These are phyloP conservation scores for Leucania comma DNA, from an alignment of 2,888 invertebrate species.

Conservation along the genomic window DNA sequence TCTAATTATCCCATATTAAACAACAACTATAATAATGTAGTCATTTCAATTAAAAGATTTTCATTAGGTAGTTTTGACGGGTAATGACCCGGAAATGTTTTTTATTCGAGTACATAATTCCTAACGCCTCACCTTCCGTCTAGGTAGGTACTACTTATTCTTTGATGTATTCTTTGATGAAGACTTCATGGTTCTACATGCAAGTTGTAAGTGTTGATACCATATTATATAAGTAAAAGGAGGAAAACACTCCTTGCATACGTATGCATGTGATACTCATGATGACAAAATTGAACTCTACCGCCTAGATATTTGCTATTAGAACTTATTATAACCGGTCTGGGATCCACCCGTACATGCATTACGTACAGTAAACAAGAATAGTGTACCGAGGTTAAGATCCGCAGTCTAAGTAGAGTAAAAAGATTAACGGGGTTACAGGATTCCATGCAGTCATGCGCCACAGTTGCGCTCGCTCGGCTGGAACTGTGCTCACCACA, in stretches of 20 bases:
- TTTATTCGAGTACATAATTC: background rate
- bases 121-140: background rate
- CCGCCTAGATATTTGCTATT: constrained; percentile 45
- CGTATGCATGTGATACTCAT: constrained; percentile 21
- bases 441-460: constrained; percentile 75
- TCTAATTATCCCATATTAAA: background rate
- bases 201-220: constrained; percentile 5
- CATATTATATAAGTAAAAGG: constrained; percentile 26
- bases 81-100: constrained; percentile 17
- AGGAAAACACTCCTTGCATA: constrained; percentile 40
- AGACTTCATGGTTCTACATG: background rate
- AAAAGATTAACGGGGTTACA: constrained; percentile 85
- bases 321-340: constrained; percentile 70
- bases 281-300: constrained; percentile 46
- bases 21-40: too few species aligned
- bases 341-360: constrained; percentile 66
- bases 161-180: background rate
- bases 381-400: constrained; percentile 78
- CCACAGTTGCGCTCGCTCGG: constrained; percentile 48
- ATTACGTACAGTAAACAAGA: constrained; percentile 70
- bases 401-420: constrained; percentile 78
- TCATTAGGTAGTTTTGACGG: background rate
- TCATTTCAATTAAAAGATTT: too few species aligned
- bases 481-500: constrained; percentile 31
- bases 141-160: too few species aligned